Conservation (phyloP, 2,888 invertebrate species). For the Lacanobia oleracea region DNA sequence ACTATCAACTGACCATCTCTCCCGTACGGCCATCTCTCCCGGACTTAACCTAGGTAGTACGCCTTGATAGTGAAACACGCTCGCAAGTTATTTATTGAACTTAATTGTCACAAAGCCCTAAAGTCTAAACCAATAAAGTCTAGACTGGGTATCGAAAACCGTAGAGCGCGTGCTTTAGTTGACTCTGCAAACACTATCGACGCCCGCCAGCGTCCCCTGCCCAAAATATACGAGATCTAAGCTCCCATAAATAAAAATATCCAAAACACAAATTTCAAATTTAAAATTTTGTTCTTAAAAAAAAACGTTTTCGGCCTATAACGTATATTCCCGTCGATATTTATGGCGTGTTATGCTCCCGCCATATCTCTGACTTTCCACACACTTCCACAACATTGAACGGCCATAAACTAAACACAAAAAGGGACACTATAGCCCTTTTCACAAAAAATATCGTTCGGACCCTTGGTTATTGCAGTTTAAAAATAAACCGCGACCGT, state of each 20-base stretch:
- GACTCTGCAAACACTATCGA: constrained; percentile 52
- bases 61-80: neutral
- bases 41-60: neutral
- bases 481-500: constrained; percentile 61
- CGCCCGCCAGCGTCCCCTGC: constrained; percentile 26
- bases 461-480: constrained; percentile 64
- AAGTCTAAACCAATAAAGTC: constrained; percentile 51
- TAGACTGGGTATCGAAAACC: constrained; percentile 39
- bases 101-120: constrained; percentile 19
- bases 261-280: constrained; percentile 50
- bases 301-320: constrained; percentile 31
- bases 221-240: constrained; percentile 40
- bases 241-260: constrained; percentile 56
- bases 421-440: constrained; percentile 78
- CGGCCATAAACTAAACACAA: constrained; percentile 80
- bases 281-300: constrained; percentile 49
- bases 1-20: too few species aligned
- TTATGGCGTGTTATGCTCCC: constrained; percentile 81
- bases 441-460: constrained; percentile 67
- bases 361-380: constrained; percentile 84
- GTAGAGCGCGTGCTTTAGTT: constrained; percentile 15
- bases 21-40: too few species aligned
- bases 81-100: constrained; percentile 4
- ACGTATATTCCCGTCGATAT: constrained; percentile 76
- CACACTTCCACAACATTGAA: constrained; percentile 87